Evolutionary conservation across 2,113 vertebrate species (phyloP).

Genomic region (human (Homo sapiens)): DNA sequence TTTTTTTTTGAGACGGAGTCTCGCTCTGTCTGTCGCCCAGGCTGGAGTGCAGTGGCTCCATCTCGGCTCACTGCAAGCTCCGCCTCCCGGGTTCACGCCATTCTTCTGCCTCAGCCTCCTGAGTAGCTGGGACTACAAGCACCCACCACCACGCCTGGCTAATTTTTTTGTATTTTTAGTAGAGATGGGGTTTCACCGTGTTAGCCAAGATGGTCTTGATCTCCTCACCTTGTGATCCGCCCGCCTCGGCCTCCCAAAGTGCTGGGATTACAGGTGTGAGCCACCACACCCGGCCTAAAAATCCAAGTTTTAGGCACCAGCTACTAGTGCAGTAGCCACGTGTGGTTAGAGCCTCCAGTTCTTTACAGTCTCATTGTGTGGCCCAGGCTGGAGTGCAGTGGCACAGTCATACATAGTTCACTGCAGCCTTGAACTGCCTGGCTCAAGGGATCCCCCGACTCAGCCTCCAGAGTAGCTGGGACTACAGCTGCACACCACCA

Average conservation of each 20-base stretch:
- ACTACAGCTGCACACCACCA: not conserved
- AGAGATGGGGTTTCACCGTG: not conserved
- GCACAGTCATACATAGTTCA: not conserved
- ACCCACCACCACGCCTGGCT: rapidly evolving
- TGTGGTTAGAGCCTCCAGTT: not conserved
- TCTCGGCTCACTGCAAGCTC: not conserved
- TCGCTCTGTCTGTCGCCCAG: not conserved
- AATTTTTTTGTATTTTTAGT: not conserved
- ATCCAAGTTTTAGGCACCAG: not conserved
- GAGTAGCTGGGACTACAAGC: not conserved
- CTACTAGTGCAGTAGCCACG: not conserved
- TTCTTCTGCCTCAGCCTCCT: not conserved
- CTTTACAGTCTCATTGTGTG: not conserved
- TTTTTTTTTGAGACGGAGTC: not conserved
- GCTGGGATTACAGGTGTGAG: not conserved
- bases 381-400: not conserved
- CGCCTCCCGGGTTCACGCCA: not conserved
- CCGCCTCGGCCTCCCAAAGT: not conserved
- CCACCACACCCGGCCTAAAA: not conserved
- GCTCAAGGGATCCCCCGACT: not conserved
- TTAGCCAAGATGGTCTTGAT: not conserved
- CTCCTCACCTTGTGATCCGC: not conserved
- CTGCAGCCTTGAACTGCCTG: not conserved
- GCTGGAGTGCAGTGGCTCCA: not conserved
- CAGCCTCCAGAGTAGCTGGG: not conserved